Base-by-base conservation (phyloP, 2,113 vertebrate genomes). In the Pelecanoides urinatrix region DNA sequence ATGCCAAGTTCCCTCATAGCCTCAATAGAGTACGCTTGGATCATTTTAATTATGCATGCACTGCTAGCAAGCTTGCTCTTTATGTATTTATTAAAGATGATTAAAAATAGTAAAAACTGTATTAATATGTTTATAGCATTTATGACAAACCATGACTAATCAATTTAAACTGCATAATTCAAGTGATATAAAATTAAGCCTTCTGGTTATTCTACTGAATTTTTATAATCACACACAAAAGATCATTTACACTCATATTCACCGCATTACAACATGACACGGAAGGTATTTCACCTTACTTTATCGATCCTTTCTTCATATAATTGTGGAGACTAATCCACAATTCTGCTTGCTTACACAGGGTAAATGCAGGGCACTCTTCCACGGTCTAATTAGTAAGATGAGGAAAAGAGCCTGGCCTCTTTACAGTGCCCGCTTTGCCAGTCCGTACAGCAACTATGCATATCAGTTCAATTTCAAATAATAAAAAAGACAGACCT, bases 21-120 rank as follows among this genome's bases (percentile, higher is more conserved):
- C 56, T 65, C 47, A 76, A 76, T 1, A 79, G 53, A 75, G 86
- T 30, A 53, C 36, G 21, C 50, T n/a, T 62, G 62, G 65, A 70
- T 68, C 25, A 40, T 50, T 82, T 96, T 53, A 97, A 94, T 95
- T 94, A 94, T 87, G 66, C 44, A 96, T 71, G 45, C 44, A 38
- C 66, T 94, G 89, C 76, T 91, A 86, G 88, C 75, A 94, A 81
- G 72, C 72, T 72, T 89, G 53, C 9, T 82, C 71, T 88, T 96
- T 20, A 86, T 66, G 9, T 86, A 42, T 95, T 89, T 94, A 94
- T 44, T 94, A 66, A 68, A 89, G 44, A 87, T 7, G 1, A 83
- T 74, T 67, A 74, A 94, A 94, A 90, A 90, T 26, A 74, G 72
- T 45, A 82, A 95, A 90, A 95, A 44, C 36, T 47, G 13, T 27